phyloP scores from a whole-genome alignment of 2,113 vertebrate genomes.

The Isurus oxyrinchus region DNA sequence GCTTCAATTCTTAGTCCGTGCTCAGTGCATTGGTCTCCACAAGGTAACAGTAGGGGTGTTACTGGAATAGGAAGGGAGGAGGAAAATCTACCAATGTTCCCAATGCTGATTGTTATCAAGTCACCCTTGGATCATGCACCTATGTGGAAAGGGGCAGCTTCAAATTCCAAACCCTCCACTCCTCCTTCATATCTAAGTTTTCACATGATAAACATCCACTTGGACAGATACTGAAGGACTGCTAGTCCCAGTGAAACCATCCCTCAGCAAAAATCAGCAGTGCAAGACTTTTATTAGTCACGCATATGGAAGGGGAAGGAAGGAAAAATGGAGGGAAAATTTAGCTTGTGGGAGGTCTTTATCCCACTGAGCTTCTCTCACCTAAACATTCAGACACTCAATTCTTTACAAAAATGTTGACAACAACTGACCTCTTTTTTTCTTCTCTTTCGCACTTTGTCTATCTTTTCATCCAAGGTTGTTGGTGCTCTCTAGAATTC shows the following conservation, averaged over 20 bases:
- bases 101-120: background rate
- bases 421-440: conserved; percentile 64
- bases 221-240: background rate
- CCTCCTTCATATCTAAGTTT: background rate
- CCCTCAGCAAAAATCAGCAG: background rate
- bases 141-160: background rate
- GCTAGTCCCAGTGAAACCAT: background rate
- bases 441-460: conserved; percentile 79
- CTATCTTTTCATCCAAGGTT: conserved; percentile 91
- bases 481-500: conserved; percentile 67
- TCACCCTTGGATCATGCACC: background rate
- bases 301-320: background rate
- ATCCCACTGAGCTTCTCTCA: background rate
- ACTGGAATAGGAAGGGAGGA: background rate
- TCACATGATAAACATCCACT: background rate
- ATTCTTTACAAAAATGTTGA: background rate
- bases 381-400: background rate
- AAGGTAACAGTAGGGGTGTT: background rate
- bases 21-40: background rate
- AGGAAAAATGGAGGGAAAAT: background rate
- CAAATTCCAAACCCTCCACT: background rate
- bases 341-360: too few relatives aligned
- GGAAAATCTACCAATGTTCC: background rate
- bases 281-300: background rate
- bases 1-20: background rate